Evolutionary conservation across 2,113 vertebrate genomes (phyloP).

Genomic region (Bubo scandiacus): DNA sequence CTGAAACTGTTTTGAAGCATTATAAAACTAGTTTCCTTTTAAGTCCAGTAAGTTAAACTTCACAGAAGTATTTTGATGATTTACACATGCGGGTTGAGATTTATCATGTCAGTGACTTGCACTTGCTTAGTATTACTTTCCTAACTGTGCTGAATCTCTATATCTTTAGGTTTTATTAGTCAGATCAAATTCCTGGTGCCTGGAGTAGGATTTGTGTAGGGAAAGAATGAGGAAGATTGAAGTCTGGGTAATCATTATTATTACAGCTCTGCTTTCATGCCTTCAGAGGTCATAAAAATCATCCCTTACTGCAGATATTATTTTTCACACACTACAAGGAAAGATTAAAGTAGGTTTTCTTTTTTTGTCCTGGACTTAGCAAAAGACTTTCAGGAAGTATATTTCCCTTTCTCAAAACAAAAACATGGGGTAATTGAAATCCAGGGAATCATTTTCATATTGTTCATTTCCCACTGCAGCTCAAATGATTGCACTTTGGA

Average conservation of each 20-base stretch:
- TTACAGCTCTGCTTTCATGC: slow-evolving; percentile 22
- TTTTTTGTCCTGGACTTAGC: neutral
- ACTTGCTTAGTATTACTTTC: neutral
- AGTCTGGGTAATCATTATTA: slow-evolving; percentile 23
- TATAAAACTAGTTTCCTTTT: neutral
- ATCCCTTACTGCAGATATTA: neutral
- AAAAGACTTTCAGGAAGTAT: slow-evolving; percentile 42
- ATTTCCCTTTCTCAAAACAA: slow-evolving; percentile 48
- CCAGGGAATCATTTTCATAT: slow-evolving; percentile 43
- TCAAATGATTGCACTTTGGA: neutral
- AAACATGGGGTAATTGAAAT: slow-evolving; percentile 5
- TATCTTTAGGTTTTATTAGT: neutral
- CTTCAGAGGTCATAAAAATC: slow-evolving; percentile 40
- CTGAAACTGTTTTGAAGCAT: neutral
- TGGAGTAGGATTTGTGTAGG: neutral
- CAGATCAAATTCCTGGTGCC: neutral
- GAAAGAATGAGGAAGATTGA: neutral
- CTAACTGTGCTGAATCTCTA: neutral
- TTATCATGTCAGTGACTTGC: neutral
- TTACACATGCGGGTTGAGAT: neutral
- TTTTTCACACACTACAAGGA: slow-evolving; percentile 32
- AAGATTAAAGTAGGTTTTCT: neutral
- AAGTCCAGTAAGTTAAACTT: neutral
- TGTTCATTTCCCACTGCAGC: slow-evolving; percentile 31
- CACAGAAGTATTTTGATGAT: neutral